Percentiles rank a stretch among this genome's conserved stretches.
Evolutionary conservation across 2,113 vertebrate genomes (phyloP).

Genomic region (Pteruthius melanotis): DNA sequence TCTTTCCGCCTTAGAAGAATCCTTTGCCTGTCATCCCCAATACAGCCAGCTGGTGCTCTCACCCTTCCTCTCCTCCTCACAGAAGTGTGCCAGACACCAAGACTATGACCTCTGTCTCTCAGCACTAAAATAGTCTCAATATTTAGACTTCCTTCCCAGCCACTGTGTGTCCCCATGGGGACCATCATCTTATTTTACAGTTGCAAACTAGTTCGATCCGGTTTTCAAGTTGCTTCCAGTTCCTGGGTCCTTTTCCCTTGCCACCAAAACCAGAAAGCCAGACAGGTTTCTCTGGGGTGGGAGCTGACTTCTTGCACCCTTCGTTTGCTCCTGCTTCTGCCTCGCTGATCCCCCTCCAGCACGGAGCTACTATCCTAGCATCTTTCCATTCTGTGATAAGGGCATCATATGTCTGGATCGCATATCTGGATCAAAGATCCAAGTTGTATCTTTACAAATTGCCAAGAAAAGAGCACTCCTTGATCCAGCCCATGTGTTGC

Average conservation of each 20-base stretch:
- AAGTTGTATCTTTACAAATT: conserved; percentile 10
- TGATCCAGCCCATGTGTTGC: conserved; percentile 19
- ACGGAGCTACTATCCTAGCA: not conserved
- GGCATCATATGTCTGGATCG: conserved; percentile 43
- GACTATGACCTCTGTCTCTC: not conserved
- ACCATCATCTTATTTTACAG: not conserved
- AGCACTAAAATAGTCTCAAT: not conserved
- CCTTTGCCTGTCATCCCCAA: not conserved
- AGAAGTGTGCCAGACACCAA: not conserved
- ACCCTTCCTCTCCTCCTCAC: not conserved
- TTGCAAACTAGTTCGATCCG: not conserved
- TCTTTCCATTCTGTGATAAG: conserved; percentile 7
- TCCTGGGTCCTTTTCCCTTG: not conserved
- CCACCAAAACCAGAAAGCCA: not conserved
- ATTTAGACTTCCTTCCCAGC: not conserved
- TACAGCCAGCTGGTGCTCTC: not conserved
- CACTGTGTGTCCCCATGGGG: not conserved
- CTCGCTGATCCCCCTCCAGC: not conserved
- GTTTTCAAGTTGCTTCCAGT: not conserved
- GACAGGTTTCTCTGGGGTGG: not conserved
- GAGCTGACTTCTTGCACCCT: not conserved
- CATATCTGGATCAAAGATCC: conserved; percentile 19
- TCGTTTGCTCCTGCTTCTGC: not conserved
- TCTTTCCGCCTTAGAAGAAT: not conserved
- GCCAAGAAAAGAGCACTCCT: conserved; percentile 30